Percentiles rank a stretch among this genome's conserved stretches.
Evolutionary conservation across 2,113 vertebrate species (phyloP).

Genomic region (Empidonax alnorum): DNA sequence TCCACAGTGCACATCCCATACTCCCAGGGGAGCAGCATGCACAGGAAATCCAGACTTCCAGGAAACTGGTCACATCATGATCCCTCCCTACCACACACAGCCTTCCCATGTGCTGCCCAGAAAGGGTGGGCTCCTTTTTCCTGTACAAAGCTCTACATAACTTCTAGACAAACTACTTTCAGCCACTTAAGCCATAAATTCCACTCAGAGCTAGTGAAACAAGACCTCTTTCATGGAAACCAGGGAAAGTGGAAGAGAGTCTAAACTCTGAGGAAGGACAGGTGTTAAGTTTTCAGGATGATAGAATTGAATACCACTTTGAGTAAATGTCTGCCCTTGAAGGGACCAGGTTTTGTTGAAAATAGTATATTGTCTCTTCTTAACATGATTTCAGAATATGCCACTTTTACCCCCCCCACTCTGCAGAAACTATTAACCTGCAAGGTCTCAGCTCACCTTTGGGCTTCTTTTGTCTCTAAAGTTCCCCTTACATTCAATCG

Average conservation of each 20-base stretch:
- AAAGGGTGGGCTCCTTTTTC: not conserved
- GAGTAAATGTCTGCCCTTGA: not conserved
- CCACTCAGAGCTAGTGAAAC: not conserved
- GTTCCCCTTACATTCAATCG: not conserved
- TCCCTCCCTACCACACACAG: not conserved
- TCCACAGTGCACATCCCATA: not conserved
- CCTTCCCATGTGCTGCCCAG: not conserved
- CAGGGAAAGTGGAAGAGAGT: not conserved
- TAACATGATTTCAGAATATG: not conserved
- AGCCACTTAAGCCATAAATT: not conserved
- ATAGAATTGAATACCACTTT: not conserved
- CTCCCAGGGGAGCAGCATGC: not conserved
- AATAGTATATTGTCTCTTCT: not conserved
- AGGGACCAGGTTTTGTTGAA: not conserved
- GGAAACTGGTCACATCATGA: not conserved
- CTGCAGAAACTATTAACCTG: not conserved
- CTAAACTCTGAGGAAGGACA: not conserved
- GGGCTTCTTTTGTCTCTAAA: not conserved
- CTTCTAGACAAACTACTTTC: not conserved
- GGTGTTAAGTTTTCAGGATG: not conserved
- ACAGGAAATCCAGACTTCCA: conserved; percentile 30
- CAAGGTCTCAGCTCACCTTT: not conserved
- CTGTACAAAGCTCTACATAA: not conserved
- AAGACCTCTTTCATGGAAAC: not conserved
- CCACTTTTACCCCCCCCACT: not conserved